Evolutionary conservation across 2,113 vertebrate species (phyloP).

Genomic region (Calyptomena viridis): DNA sequence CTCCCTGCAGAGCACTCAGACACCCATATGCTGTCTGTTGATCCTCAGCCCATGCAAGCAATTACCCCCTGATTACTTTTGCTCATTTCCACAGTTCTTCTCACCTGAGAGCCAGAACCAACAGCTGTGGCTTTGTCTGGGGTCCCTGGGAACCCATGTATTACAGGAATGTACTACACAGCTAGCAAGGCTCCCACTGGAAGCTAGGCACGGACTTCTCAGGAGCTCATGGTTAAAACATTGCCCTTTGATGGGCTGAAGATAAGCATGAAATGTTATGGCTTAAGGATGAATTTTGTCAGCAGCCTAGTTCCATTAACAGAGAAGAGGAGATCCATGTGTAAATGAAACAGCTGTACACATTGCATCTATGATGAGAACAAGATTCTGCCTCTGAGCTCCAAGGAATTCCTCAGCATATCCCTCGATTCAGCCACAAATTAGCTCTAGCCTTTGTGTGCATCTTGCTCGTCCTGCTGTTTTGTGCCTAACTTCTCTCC

Average conservation of each 20-base stretch:
- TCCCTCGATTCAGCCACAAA: not conserved
- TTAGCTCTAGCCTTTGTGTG: not conserved
- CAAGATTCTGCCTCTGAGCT: not conserved
- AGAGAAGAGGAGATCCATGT: not conserved
- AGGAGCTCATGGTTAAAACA: not conserved
- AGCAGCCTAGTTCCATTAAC: not conserved
- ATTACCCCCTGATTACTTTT: not conserved
- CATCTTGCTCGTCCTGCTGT: not conserved
- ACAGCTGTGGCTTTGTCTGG: not conserved
- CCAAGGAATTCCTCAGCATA: not conserved
- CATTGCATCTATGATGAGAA: not conserved
- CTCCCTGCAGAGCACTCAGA: not conserved
- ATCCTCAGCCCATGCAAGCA: not conserved
- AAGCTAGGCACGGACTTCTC: not conserved
- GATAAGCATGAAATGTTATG: not conserved
- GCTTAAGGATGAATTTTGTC: not conserved
- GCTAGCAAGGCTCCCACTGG: not conserved
- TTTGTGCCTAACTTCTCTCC: not conserved
- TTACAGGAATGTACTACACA: not conserved
- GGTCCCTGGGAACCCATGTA: fast-evolving
- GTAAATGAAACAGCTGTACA: not conserved
- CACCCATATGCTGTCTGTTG: not conserved
- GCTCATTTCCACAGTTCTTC: not conserved
- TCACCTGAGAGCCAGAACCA: not conserved
- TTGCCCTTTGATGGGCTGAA: not conserved